A percentile compares a stretch with the other conserved stretches of the same genome.
phyloP scores from a whole-genome alignment of 2,113 vertebrate species.

The Bettongia penicillata region DNA sequence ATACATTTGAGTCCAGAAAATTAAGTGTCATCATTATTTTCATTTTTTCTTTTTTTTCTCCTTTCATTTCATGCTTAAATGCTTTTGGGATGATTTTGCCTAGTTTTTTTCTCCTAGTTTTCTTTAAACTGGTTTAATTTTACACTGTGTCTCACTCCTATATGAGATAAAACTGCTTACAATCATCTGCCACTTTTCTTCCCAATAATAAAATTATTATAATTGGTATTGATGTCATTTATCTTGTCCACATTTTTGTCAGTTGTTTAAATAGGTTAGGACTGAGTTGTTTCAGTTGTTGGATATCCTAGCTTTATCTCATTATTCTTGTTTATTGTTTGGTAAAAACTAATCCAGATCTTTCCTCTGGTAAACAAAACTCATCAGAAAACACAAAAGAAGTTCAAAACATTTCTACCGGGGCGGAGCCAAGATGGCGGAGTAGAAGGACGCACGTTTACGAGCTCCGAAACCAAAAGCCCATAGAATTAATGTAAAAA shows the following conservation, averaged over 20 bases:
- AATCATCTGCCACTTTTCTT: background rate
- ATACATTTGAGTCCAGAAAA: background rate
- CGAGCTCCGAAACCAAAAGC: too few relatives aligned
- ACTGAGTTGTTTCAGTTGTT: background rate
- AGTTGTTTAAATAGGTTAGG: background rate
- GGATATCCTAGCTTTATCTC: background rate
- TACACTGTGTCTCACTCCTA: background rate
- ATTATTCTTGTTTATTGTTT: background rate
- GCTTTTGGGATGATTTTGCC: background rate
- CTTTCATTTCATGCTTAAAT: background rate
- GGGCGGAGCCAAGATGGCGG: too few relatives aligned
- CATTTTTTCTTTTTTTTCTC: background rate
- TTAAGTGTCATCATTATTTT: background rate
- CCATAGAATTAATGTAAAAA: too few relatives aligned
- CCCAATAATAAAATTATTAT: background rate
- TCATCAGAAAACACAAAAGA: background rate
- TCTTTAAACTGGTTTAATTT: background rate
- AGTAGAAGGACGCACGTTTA: too few relatives aligned
- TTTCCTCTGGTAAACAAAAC: background rate
- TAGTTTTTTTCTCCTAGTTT: background rate
- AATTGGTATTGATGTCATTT: background rate
- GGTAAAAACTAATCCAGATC: background rate
- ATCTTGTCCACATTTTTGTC: background rate
- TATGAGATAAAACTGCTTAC: too few relatives aligned
- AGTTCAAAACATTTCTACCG: background rate